Conservation (phyloP, 2,888 invertebrate species). For the Patella caerulea region DNA sequence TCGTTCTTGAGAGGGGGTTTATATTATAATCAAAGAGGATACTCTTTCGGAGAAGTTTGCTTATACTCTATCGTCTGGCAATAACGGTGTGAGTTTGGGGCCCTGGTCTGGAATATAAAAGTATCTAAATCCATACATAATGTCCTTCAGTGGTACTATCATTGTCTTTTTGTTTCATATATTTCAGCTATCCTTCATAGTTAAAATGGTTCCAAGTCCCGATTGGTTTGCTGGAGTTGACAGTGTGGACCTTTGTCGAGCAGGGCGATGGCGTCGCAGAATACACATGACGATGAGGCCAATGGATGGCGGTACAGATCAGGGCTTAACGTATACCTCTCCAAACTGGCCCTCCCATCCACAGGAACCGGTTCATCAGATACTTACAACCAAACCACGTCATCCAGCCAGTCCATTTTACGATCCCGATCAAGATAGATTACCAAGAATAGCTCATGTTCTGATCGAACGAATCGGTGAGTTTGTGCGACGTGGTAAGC, state of each 20-base stretch:
- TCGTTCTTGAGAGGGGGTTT: too few species aligned
- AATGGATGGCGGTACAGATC: conserved; percentile 93
- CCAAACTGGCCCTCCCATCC: conserved; percentile 95
- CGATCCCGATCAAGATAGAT: conserved; percentile 88
- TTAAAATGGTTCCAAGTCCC: conserved; percentile 91
- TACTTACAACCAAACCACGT: conserved; percentile 89
- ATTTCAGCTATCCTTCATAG: conserved; percentile 87
- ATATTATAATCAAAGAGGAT: too few species aligned
- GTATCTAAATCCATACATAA: too few species aligned
- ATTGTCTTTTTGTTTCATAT: not conserved
- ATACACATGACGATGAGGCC: conserved; percentile 93
- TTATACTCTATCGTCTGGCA: too few species aligned
- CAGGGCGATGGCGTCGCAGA: conserved; percentile 92
- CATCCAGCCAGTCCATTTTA: conserved; percentile 96
- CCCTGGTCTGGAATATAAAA: too few species aligned
- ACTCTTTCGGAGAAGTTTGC: too few species aligned
- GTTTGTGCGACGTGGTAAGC: conserved; percentile 41
- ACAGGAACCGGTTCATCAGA: conserved; percentile 88
- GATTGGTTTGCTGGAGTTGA: conserved; percentile 95
- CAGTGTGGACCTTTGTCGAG: conserved; percentile 90
- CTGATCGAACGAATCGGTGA: conserved; percentile 68
- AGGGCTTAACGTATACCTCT: conserved; percentile 96
- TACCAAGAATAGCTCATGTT: conserved; percentile 91
- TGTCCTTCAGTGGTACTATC: too few species aligned
- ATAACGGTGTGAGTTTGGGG: too few species aligned